A percentile compares a stretch with the other conserved stretches of the same genome.
phyloP scores from a whole-genome alignment of 2,888 invertebrate genomes.

The Dastarcus helophoroides region DNA sequence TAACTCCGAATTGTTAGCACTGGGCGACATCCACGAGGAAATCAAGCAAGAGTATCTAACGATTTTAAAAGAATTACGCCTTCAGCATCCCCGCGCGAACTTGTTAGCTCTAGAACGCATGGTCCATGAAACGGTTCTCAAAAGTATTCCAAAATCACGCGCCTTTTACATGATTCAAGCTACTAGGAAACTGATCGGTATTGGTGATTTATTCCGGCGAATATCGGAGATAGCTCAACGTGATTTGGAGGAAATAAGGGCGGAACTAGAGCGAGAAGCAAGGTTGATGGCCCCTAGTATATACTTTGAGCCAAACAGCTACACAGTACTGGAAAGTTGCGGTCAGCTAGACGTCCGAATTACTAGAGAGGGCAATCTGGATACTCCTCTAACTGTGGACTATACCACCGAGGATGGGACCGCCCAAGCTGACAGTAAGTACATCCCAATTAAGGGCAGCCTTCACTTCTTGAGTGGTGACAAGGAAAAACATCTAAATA shows the following conservation, averaged over 20 bases:
- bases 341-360: slow-evolving; percentile 88
- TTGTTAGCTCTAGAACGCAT: slow-evolving; percentile 85
- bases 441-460: slow-evolving; percentile 75
- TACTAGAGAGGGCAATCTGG: slow-evolving; percentile 59
- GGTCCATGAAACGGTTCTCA: slow-evolving; percentile 84
- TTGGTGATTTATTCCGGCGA: slow-evolving; percentile 80
- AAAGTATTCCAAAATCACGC: slow-evolving; percentile 88
- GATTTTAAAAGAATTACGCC: slow-evolving; percentile 77
- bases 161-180: slow-evolving; percentile 95
- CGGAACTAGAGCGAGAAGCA: slow-evolving; percentile 53
- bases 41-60: slow-evolving; percentile 88
- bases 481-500: slow-evolving; percentile 64
- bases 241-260: slow-evolving; percentile 68
- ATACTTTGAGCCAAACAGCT: slow-evolving; percentile 93
- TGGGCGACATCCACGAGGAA: slow-evolving; percentile 79
- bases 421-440: slow-evolving; percentile 95
- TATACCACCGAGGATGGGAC: slow-evolving; percentile 96
- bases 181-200: slow-evolving; percentile 89
- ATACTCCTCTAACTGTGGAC: slow-evolving; percentile 67
- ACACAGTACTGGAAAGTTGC: slow-evolving; percentile 97
- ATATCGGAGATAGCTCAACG: slow-evolving; percentile 80
- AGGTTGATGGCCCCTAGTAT: slow-evolving; percentile 57
- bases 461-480: slow-evolving; percentile 83
- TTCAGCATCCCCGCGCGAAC: slow-evolving; percentile 84
- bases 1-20: slow-evolving; percentile 42